phyloP scores from a whole-genome alignment of 2,797 vertebrate genomes.

The Thamnophis elegans region DNA sequence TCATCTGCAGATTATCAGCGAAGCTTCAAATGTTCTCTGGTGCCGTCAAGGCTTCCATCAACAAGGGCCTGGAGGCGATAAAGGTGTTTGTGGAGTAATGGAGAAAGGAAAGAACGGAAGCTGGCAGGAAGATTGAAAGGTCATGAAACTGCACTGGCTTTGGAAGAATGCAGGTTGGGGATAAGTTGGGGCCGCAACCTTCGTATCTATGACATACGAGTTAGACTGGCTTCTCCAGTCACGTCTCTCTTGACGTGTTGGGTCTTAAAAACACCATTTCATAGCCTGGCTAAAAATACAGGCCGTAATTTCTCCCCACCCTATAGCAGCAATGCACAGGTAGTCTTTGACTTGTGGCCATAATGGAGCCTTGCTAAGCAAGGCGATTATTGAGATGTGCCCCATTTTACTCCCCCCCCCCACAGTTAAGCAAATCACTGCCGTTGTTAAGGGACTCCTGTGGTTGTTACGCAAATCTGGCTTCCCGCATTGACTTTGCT shows the following conservation, averaged over 20 bases:
- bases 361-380: not conserved
- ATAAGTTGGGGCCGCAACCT: not conserved
- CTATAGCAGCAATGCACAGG: not conserved
- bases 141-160: not conserved
- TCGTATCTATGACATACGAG: not conserved
- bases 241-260: not conserved
- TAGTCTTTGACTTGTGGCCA: not conserved
- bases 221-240: not conserved
- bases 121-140: not conserved
- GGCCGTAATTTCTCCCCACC: not conserved
- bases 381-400: not conserved
- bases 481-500: not conserved
- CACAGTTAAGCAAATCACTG: not conserved
- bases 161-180: not conserved
- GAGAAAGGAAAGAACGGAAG: not conserved
- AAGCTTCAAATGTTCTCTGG: not conserved
- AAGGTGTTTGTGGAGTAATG: too few species aligned
- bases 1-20: not conserved
- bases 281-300: not conserved
- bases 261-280: not conserved
- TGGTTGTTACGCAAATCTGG: not conserved
- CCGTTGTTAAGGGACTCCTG: not conserved
- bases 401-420: not conserved
- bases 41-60: not conserved
- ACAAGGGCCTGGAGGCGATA: not conserved